These are phyloP conservation scores for Caenorhabditis sinica DNA, from an alignment of 2,888 invertebrate genomes.

Conservation along the genomic window DNA sequence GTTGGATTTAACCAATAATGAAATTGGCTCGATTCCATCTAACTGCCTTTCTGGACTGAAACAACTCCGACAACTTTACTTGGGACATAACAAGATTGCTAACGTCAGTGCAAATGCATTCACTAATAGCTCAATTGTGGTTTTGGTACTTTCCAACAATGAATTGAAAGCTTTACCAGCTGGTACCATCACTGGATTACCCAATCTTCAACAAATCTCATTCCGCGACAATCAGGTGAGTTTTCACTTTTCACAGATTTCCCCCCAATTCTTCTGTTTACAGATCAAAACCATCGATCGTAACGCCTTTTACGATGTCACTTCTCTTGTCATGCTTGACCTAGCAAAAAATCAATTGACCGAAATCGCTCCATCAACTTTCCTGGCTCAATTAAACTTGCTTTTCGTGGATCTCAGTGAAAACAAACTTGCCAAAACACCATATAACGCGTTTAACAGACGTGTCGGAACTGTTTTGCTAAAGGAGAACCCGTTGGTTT, in stretches of 20 bases:
- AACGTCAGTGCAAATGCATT: conserved; percentile 79
- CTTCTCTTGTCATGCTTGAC: conserved; percentile 82
- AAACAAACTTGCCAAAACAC: conserved; percentile 80
- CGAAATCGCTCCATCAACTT: conserved; percentile 80
- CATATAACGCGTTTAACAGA: conserved; percentile 83
- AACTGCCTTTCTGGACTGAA: conserved; percentile 76
- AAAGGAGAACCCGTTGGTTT: conserved; percentile 84
- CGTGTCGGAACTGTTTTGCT: conserved; percentile 82
- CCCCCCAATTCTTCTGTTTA: conserved; percentile 2
- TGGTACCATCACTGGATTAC: conserved; percentile 77
- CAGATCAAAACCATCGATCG: conserved; percentile 81
- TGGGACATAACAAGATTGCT: conserved; percentile 71
- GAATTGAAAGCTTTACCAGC: conserved; percentile 73
- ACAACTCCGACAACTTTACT: conserved; percentile 81
- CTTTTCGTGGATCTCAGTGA: conserved; percentile 82
- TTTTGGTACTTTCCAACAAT: conserved; percentile 80
- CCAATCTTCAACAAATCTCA: conserved; percentile 82
- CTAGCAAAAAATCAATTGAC: conserved; percentile 80
- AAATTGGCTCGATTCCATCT: conserved; percentile 69
- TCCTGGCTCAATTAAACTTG: conserved; percentile 82
- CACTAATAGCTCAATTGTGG: conserved; percentile 79
- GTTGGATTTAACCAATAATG: conserved; percentile 79
- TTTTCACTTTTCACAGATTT: background rate
- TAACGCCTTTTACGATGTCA: conserved; percentile 83
- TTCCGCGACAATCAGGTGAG: conserved; percentile 82